Conservation (phyloP, 2,888 invertebrate species). For the Hyles lineata region DNA sequence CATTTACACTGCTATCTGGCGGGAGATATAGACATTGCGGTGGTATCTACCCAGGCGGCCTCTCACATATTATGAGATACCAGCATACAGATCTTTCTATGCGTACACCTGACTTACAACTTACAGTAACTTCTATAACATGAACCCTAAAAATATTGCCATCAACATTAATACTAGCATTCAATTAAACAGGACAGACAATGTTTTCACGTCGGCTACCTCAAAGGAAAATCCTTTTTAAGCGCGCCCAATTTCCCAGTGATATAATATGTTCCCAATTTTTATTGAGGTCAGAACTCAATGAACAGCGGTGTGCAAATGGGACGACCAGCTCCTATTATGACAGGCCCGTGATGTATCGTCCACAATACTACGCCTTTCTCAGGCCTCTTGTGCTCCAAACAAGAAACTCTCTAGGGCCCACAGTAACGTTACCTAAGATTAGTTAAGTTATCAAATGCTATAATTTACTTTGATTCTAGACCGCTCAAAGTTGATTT, state of each 20-base stretch:
- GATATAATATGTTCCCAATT: conserved; percentile 18
- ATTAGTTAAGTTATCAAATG: neutral
- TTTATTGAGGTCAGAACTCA: conserved; percentile 20
- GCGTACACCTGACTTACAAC: too few species aligned
- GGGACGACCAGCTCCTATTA: conserved; percentile 4
- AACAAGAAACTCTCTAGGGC: neutral
- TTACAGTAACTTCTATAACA: too few species aligned
- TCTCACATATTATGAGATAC: too few species aligned
- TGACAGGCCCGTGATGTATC: conserved; percentile 20
- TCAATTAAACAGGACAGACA: neutral
- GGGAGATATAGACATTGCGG: too few species aligned
- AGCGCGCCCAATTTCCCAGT: conserved; percentile 9
- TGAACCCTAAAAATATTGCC: too few species aligned
- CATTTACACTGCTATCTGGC: too few species aligned
- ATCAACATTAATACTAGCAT: too few species aligned
- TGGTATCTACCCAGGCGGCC: too few species aligned
- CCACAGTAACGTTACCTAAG: neutral
- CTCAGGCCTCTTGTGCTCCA: conserved; percentile 7
- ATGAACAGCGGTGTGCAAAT: conserved; percentile 8
- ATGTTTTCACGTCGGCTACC: neutral
- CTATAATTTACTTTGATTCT: too few species aligned
- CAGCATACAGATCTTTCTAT: too few species aligned
- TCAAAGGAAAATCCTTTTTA: neutral
- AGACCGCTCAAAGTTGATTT: too few species aligned
- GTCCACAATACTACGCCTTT: neutral